Percentiles rank a stretch among this genome's conserved stretches.
Conservation (phyloP, 2,113 vertebrate genomes). For the Etia nguti region DNA sequence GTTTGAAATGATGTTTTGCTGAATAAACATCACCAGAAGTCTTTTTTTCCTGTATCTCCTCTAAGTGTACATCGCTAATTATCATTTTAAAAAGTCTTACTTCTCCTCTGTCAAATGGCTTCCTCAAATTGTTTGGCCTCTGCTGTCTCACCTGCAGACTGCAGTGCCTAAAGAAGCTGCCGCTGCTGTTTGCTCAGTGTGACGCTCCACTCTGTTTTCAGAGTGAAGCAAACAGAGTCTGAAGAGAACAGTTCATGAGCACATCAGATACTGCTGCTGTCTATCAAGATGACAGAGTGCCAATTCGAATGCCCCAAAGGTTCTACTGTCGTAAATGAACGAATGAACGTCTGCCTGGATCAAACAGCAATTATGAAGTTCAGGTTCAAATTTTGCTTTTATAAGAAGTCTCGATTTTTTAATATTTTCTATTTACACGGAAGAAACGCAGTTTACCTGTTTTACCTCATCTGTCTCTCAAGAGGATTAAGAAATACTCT, state of each 20-base stretch:
- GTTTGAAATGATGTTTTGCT: neutral
- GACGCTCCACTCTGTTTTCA: slow-evolving; percentile 30
- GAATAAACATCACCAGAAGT: neutral
- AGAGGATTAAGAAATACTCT: slow-evolving; percentile 26
- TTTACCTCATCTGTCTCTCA: neutral
- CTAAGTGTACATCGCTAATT: neutral
- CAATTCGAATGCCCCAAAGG: neutral
- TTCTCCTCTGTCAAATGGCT: neutral
- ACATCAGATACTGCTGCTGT: slow-evolving; percentile 18
- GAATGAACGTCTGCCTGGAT: neutral
- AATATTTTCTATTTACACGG: neutral
- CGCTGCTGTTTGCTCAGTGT: slow-evolving; percentile 33
- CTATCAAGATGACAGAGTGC: slow-evolving; percentile 17
- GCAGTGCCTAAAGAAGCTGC: slow-evolving; percentile 13
- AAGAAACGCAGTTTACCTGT: neutral
- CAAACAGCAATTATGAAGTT: neutral
- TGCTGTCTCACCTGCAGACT: slow-evolving; percentile 32
- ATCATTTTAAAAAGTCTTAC: neutral
- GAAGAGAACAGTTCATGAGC: slow-evolving; percentile 34
- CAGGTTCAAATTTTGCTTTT: neutral
- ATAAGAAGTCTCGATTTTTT: neutral
- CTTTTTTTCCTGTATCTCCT: neutral
- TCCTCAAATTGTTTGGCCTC: slow-evolving; percentile 20
- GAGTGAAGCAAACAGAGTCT: slow-evolving; percentile 38
- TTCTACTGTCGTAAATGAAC: neutral